Evolutionary conservation across 1,140 invertebrate species (phyloP).

Genomic region (Idris sp.): DNA sequence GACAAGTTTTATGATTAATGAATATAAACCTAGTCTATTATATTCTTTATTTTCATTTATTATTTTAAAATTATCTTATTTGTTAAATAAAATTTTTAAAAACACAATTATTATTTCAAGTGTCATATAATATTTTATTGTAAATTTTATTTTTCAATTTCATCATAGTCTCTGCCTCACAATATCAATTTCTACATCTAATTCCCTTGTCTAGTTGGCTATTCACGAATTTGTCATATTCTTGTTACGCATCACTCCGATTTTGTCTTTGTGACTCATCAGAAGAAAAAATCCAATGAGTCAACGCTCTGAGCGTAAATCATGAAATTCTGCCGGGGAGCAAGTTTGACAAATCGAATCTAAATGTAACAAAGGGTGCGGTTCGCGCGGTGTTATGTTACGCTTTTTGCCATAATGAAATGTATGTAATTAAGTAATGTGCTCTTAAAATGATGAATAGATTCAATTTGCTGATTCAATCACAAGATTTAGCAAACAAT

Average conservation of each 20-base stretch:
- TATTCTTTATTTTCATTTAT: no score
- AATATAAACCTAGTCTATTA: no score
- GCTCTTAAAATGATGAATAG: constrained; percentile 41
- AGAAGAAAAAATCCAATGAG: constrained; percentile 48
- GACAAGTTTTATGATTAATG: no score
- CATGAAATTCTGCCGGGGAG: constrained; percentile 28
- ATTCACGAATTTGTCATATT: constrained; percentile 24
- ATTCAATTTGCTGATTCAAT: no score
- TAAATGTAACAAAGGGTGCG: constrained; percentile 58
- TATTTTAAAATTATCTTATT: no score
- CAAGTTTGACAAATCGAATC: constrained; percentile 54
- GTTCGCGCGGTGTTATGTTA: constrained; percentile 31
- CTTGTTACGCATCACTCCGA: constrained; percentile 1
- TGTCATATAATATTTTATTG: no score
- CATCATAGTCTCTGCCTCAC: no score
- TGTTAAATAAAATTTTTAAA: no score
- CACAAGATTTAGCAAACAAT: no score
- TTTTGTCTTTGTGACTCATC: constrained; percentile 29
- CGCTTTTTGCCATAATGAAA: constrained; percentile 37
- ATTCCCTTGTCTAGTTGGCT: background rate
- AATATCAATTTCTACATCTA: no score
- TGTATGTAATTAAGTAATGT: constrained; percentile 49
- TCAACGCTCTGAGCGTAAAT: constrained; percentile 52
- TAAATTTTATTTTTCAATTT: no score
- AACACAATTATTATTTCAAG: no score